phyloP scores from a whole-genome alignment of 2,113 vertebrate genomes.

The Nesogale talazaci region DNA sequence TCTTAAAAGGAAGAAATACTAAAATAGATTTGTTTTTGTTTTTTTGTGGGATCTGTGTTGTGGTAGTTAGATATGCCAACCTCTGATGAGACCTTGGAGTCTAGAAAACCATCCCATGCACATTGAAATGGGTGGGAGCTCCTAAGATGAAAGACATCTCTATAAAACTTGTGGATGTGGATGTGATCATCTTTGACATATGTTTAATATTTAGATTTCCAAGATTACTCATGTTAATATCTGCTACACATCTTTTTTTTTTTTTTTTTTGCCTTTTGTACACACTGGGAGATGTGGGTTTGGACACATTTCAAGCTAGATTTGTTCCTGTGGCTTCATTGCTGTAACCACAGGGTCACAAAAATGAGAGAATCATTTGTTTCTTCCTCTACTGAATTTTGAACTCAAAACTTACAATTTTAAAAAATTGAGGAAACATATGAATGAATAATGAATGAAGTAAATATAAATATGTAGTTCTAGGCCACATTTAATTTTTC shows the following conservation, averaged over 20 bases:
- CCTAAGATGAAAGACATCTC: conserved; percentile 75
- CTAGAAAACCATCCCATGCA: background rate
- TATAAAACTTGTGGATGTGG: conserved; percentile 74
- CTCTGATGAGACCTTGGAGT: conserved; percentile 16
- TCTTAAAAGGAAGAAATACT: background rate
- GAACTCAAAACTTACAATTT: conserved; percentile 70
- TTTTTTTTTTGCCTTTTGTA: conserved; percentile 66
- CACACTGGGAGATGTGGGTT: conserved; percentile 80
- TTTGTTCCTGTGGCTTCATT: conserved; percentile 78
- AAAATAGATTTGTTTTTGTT: background rate
- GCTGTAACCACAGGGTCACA: conserved; percentile 74
- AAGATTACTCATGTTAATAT: conserved; percentile 83
- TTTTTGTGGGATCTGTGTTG: background rate
- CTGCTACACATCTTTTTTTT: conserved; percentile 71
- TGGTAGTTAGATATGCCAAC: background rate
- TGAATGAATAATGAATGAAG: conserved; percentile 75
- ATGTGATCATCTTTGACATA: conserved; percentile 83
- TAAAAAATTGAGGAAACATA: conserved; percentile 51
- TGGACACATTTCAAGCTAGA: conserved; percentile 82
- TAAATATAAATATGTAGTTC: conserved; percentile 78
- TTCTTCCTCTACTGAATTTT: conserved; percentile 72
- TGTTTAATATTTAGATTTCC: conserved; percentile 84
- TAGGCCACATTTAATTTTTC: conserved; percentile 78
- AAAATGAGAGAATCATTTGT: conserved; percentile 78
- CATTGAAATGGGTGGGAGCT: conserved; percentile 21